A percentile compares a stretch with the other conserved stretches of the same genome.
phyloP scores from a whole-genome alignment of 2,113 vertebrate species.

The Notarius lentiginosus region DNA sequence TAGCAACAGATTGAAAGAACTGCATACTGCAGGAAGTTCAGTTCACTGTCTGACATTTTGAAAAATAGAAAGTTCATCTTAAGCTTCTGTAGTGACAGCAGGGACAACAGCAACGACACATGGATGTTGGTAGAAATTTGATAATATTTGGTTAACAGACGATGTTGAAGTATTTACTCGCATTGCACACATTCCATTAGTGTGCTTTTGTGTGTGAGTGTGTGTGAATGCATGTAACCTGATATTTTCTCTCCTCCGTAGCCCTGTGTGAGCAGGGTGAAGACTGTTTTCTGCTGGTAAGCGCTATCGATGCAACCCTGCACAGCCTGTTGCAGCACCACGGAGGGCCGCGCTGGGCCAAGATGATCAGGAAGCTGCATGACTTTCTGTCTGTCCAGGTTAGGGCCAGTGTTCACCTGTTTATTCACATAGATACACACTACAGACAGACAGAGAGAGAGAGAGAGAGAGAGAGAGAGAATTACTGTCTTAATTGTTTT shows the following conservation, averaged over 20 bases:
- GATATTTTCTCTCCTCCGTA: conserved; percentile 90
- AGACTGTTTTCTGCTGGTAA: conserved; percentile 90
- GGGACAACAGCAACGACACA: background rate
- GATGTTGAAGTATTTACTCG: background rate
- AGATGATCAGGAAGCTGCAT: conserved; percentile 92
- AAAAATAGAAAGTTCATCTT: background rate
- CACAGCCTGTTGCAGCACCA: conserved; percentile 90
- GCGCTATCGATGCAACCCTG: conserved; percentile 97
- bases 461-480: background rate
- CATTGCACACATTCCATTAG: background rate
- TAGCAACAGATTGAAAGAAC: background rate
- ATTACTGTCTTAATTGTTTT: too few relatives aligned
- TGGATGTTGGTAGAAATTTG: background rate
- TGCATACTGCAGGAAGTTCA: too few relatives aligned
- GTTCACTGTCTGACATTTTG: background rate
- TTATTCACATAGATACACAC: conserved; percentile 98
- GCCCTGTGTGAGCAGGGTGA: conserved; percentile 81
- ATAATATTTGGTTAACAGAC: background rate
- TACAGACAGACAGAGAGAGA: conserved; percentile 57
- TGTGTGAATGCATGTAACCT: conserved; percentile 20
- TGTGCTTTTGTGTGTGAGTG: background rate
- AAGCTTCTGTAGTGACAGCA: background rate
- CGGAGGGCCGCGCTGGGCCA: conserved; percentile 83
- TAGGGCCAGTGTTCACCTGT: conserved; percentile 84
- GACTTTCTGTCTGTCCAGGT: conserved; percentile 90